phyloP scores from a whole-genome alignment of 2,113 vertebrate genomes.

The Pogona vitticeps region DNA sequence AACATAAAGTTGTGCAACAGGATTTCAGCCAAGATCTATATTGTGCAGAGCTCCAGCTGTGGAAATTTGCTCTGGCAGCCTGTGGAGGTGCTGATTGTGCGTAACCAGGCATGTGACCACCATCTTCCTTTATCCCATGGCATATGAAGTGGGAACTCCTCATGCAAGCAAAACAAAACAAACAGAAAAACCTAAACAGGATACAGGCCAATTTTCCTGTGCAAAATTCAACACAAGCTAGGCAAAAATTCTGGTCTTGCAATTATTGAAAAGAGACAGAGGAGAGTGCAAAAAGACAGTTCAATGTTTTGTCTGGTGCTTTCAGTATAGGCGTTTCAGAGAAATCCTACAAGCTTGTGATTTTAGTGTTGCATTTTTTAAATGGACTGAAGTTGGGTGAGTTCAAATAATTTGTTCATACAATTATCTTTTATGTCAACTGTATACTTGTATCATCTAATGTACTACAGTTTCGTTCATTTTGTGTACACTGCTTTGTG shows the following conservation, averaged over 20 bases:
- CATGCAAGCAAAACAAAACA: no score
- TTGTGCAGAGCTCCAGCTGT: no score
- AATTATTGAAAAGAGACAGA: not conserved
- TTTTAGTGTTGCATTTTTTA: not conserved
- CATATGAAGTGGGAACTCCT: no score
- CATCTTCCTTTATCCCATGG: no score
- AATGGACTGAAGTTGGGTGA: not conserved
- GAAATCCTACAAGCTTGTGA: not conserved
- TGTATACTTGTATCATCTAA: not conserved
- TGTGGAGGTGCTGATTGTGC: no score
- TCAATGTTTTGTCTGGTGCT: not conserved
- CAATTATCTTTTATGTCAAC: not conserved
- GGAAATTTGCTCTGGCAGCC: no score
- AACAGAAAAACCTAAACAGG: no score
- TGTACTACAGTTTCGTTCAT: not conserved
- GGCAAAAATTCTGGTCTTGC: not conserved
- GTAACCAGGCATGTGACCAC: no score
- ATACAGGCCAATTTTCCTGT: no score
- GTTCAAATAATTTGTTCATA: not conserved
- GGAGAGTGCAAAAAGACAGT: not conserved
- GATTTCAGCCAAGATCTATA: no score
- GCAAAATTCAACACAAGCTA: fast-evolving
- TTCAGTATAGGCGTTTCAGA: not conserved
- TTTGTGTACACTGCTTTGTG: not conserved
- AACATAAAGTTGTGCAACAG: no score